These are phyloP conservation scores for Pyrrhura leucotis DNA, from an alignment of 2,797 vertebrate genomes.

Conservation along the genomic window DNA sequence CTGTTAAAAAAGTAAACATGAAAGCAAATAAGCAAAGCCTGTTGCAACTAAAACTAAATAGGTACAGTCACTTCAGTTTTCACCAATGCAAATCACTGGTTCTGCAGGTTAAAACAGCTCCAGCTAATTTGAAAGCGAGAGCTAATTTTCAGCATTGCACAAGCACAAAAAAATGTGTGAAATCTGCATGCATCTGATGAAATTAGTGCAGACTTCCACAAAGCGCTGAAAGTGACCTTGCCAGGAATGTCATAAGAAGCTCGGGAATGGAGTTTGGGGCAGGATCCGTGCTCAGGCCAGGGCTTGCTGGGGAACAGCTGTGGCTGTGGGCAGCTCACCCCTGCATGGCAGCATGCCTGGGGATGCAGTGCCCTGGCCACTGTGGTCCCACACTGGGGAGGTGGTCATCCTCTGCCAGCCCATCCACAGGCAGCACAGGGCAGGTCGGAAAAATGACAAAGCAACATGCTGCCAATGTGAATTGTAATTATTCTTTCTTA, in stretches of 20 bases:
- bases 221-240: background rate
- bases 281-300: background rate
- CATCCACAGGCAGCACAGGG: background rate
- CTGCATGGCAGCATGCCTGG: accelerated
- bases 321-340: background rate
- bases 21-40: background rate
- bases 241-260: background rate
- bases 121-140: background rate
- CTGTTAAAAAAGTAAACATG: background rate
- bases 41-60: background rate
- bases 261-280: background rate
- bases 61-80: background rate
- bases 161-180: background rate
- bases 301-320: background rate
- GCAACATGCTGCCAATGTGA: background rate
- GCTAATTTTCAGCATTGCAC: background rate
- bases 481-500: background rate
- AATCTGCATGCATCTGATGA: constrained; percentile 19
- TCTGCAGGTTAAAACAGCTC: background rate
- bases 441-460: background rate
- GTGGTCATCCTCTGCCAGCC: background rate
- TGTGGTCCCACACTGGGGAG: accelerated
- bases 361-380: background rate
- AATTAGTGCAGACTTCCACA: background rate
- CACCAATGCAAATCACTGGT: background rate